Percentiles rank a stretch among this genome's conserved stretches.
Conservation (phyloP, 1,140 invertebrate genomes). For the Nymphalis io region DNA sequence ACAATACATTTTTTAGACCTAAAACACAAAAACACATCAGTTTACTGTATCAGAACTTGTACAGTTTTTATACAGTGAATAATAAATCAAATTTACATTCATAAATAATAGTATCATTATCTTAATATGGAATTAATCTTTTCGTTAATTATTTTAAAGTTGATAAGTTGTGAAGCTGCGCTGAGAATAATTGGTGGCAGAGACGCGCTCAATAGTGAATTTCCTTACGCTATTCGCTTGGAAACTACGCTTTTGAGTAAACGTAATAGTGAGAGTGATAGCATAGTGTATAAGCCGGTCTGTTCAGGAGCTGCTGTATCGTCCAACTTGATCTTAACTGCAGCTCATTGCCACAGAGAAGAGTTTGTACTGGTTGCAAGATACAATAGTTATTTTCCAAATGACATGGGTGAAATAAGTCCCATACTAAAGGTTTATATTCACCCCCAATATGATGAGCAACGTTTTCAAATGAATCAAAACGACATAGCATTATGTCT, state of each 20-base stretch:
- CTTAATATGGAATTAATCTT: not conserved
- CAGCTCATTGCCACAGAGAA: conserved; percentile 10
- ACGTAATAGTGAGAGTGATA: not conserved
- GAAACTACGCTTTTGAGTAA: not conserved
- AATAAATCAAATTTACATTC: too few relatives aligned
- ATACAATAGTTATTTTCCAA: conserved; percentile 23
- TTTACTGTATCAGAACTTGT: too few relatives aligned
- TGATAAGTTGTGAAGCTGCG: not conserved
- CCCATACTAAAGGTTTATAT: not conserved
- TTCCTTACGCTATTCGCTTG: conserved; percentile 16
- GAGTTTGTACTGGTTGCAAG: not conserved
- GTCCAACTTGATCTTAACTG: conserved; percentile 11
- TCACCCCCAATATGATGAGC: not conserved
- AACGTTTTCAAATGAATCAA: not conserved
- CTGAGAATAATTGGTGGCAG: conserved; percentile 13
- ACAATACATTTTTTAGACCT: too few relatives aligned
- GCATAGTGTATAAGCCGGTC: not conserved
- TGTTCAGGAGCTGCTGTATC: conserved; percentile 1
- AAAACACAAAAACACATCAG: too few relatives aligned
- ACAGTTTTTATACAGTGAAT: too few relatives aligned
- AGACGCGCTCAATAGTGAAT: not conserved
- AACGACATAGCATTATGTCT: conserved; percentile 3
- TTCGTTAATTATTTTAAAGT: not conserved
- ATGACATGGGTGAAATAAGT: not conserved
- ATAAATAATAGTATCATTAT: too few relatives aligned